These are phyloP conservation scores for Noctilio leporinus DNA, from an alignment of 2,113 vertebrate genomes.

Conservation along the genomic window DNA sequence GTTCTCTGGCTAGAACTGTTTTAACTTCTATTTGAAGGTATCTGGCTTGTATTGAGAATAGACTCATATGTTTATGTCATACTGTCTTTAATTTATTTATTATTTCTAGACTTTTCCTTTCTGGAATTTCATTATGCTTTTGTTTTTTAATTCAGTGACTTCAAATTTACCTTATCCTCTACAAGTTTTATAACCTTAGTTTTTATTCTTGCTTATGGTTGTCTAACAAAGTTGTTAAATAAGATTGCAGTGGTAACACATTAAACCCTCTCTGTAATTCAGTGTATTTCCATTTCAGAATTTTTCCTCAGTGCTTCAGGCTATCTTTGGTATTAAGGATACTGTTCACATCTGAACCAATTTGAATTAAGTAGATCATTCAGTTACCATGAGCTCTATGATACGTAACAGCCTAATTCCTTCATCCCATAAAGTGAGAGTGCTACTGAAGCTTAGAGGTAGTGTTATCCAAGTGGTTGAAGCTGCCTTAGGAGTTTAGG, in stretches of 20 bases:
- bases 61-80: background rate
- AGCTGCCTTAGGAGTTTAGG: background rate
- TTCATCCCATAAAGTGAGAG: background rate
- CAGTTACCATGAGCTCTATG: background rate
- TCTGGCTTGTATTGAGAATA: background rate
- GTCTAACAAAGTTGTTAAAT: constrained; percentile 57
- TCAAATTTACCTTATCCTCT: constrained; percentile 23
- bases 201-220: constrained; percentile 26
- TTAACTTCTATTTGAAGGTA: background rate
- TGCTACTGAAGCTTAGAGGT: background rate
- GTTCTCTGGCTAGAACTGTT: background rate
- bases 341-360: background rate
- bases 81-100: background rate
- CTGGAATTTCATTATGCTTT: background rate
- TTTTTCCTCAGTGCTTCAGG: background rate
- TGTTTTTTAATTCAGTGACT: background rate
- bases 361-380: constrained; percentile 53
- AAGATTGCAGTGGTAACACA: constrained; percentile 4
- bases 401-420: background rate
- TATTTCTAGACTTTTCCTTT: background rate
- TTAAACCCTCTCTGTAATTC: constrained; percentile 42
- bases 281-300: constrained; percentile 37
- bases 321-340: constrained; percentile 19
- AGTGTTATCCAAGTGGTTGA: background rate
- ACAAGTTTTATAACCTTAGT: background rate